Base-by-base conservation (phyloP, 1,140 invertebrate genomes). In the Dinothrombium tinctorium region DNA sequence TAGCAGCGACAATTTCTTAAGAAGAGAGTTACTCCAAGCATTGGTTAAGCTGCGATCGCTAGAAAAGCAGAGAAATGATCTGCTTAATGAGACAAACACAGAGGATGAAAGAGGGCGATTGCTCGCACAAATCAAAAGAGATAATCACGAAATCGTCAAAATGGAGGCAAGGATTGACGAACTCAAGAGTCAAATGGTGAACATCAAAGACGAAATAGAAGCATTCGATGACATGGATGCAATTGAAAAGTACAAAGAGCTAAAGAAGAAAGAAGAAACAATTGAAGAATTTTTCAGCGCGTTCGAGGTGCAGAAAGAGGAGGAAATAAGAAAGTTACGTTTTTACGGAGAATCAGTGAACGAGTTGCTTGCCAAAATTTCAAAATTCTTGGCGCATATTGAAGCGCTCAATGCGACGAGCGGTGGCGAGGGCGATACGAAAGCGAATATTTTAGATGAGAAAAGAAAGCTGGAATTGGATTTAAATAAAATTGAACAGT, bases 391-490 rank as follows among this genome's bases (percentile, higher is more conserved):
- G 6, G 22, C 14, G 15, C 31, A 44, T 19, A 40, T 46, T 6
- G 28, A 43, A 5, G 40, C 25, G 0, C n/a, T 46, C 1, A 35
- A 43, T 23, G 35, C 14, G 26, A 25, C 7, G 8, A 4, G 17
- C n/a, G 24, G 29, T 28, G 19, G 33, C 12, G 17, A 14, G 6
- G 3, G 17, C 33, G 37, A 19, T 5, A 33, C 15, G 33, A 40
- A 15, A 19, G 3, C 12, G 32, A 44, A 9, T 26, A 28, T 45
- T 9, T 36, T 45, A 12, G 32, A 45, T 31, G 42, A 46, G n/a
- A 43, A 38, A 28, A 33, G 45, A 33, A 46, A 46, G 22, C 17
- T 46, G 3, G 29, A 43, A 22, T 32, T 46, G 22, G 45, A 46
- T 25, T 31, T 43, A 12, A 33, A 43, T 31, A 46, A 46, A 24